Percentiles rank a stretch among this genome's conserved stretches.
These are phyloP conservation scores for Branchellion lobata DNA, from an alignment of 2,888 invertebrate species.

Conservation along the genomic window DNA sequence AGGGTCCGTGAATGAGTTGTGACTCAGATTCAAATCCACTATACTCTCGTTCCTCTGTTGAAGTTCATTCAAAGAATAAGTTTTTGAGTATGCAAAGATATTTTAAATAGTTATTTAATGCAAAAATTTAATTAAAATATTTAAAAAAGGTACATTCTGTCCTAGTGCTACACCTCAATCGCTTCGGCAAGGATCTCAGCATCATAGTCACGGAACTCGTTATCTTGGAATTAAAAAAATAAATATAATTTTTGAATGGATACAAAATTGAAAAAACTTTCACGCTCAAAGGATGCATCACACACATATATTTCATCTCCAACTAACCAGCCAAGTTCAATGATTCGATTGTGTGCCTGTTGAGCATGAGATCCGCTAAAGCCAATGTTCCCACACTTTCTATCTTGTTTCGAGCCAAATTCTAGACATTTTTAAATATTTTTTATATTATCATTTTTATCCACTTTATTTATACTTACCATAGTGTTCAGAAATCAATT, in stretches of 20 bases:
- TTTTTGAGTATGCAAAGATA: background rate
- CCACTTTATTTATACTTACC: no score
- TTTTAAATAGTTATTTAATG: no score
- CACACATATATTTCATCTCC: no score
- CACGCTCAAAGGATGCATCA: no score
- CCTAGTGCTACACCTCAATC: conserved; percentile 53
- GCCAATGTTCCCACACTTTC: conserved; percentile 54
- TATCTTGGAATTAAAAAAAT: conserved; percentile 51
- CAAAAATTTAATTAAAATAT: no score
- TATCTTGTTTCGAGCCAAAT: conserved; percentile 55
- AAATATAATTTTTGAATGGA: background rate
- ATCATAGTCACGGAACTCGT: conserved; percentile 55
- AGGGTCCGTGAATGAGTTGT: conserved; percentile 57
- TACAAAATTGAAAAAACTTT: background rate
- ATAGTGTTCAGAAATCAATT: no score
- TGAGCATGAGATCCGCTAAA: conserved; percentile 54
- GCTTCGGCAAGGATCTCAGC: conserved; percentile 54
- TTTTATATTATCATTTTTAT: no score
- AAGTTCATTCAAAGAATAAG: background rate
- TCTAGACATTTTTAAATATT: conserved; percentile 53
- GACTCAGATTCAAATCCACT: conserved; percentile 56
- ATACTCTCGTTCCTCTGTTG: conserved; percentile 53
- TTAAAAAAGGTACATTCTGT: no score
- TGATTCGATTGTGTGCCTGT: conserved; percentile 53
- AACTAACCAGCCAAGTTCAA: conserved; percentile 56